phyloP scores from a whole-genome alignment of 2,113 vertebrate genomes.

The Menura novaehollandiae region DNA sequence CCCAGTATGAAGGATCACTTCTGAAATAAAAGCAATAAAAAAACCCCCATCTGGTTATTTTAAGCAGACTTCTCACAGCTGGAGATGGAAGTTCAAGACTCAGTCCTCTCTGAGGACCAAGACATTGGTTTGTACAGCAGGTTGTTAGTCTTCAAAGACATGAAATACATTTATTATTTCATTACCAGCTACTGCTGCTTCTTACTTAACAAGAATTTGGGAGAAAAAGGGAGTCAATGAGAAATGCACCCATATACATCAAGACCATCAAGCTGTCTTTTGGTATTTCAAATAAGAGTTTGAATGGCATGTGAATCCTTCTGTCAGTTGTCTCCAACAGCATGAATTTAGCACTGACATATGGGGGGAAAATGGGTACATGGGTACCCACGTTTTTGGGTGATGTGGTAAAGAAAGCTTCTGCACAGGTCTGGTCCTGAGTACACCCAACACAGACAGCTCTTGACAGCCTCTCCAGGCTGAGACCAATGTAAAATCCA shows the following conservation, averaged over 20 bases:
- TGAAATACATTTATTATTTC: too few relatives aligned
- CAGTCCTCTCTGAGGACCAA: not conserved
- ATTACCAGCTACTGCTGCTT: not conserved
- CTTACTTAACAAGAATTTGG: not conserved
- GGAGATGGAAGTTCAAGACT: not conserved
- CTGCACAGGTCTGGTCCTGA: not conserved
- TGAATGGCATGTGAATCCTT: not conserved
- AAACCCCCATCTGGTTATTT: not conserved
- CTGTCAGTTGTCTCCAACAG: not conserved
- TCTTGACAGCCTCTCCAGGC: not conserved
- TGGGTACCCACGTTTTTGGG: rapidly evolving
- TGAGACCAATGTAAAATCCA: not conserved
- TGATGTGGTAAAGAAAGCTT: not conserved
- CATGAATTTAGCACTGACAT: not conserved
- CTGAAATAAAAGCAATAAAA: not conserved
- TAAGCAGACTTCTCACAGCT: not conserved
- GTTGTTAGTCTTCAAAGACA: not conserved
- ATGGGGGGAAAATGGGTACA: rapidly evolving
- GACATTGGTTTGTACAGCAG: not conserved
- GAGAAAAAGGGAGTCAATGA: not conserved
- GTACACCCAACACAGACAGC: not conserved
- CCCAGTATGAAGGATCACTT: not conserved
- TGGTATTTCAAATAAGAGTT: not conserved
- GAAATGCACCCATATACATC: not conserved
- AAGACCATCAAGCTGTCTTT: not conserved